Evolutionary conservation across 2,888 invertebrate genomes (phyloP).

Genomic region (Elysia crispata): DNA sequence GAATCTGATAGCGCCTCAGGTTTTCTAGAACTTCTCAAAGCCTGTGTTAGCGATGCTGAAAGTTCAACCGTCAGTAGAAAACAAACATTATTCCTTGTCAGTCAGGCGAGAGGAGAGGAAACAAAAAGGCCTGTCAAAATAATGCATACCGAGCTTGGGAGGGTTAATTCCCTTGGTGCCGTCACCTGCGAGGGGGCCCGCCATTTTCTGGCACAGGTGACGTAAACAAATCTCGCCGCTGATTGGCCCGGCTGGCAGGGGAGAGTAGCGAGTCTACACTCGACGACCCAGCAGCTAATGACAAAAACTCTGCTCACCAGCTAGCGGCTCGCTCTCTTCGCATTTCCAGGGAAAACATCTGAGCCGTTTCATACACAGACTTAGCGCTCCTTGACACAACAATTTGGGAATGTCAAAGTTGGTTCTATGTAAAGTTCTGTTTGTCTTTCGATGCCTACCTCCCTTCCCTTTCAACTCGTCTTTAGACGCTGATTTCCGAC

Average conservation of each 20-base stretch:
- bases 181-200: constrained; percentile 46
- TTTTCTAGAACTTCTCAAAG: too few relatives aligned
- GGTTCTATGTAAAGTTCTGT: constrained; percentile 2
- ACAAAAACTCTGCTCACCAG: constrained; percentile 42
- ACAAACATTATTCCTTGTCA: constrained; percentile 50
- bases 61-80: constrained; percentile 30
- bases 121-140: constrained; percentile 46
- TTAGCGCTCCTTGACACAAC: constrained; percentile 40
- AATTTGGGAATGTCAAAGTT: constrained; percentile 38
- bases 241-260: constrained; percentile 45
- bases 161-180: constrained; percentile 46
- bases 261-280: constrained; percentile 43
- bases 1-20: too few relatives aligned
- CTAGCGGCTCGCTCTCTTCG: constrained; percentile 23
- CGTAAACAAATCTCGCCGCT: constrained; percentile 45
- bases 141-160: constrained; percentile 43
- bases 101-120: constrained; percentile 36
- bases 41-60: neutral
- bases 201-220: constrained; percentile 50
- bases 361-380: constrained; percentile 35
- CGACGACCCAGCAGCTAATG: constrained; percentile 42
- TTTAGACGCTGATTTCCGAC: constrained; percentile 42
- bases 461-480: constrained; percentile 36
- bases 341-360: constrained; percentile 46
- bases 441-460: constrained; percentile 32